A percentile compares a stretch with the other conserved stretches of the same genome.
Evolutionary conservation across 2,888 invertebrate species (phyloP).

Genomic region (Morinoia aosen): DNA sequence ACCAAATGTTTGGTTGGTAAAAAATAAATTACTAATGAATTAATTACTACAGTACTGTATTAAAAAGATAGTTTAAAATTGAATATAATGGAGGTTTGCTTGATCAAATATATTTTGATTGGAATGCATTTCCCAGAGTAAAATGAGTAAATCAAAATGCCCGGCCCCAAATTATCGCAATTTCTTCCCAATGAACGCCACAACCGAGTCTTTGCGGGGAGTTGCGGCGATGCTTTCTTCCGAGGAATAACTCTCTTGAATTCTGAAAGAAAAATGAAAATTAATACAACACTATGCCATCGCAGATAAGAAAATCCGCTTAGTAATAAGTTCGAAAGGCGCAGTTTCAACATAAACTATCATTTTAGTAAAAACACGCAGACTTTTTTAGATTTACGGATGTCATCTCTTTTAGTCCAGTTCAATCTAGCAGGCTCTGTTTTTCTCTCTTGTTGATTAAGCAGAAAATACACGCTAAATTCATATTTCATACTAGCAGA

Average conservation of each 20-base stretch:
- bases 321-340: not conserved
- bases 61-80: too few species aligned
- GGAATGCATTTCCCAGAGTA: not conserved
- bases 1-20: too few species aligned
- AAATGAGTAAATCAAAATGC: not conserved
- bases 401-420: too few species aligned
- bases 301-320: not conserved
- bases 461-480: too few species aligned
- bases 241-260: not conserved
- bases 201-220: not conserved
- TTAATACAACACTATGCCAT: not conserved
- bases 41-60: too few species aligned
- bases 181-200: not conserved
- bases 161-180: not conserved
- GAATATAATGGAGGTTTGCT: not conserved
- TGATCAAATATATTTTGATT: not conserved
- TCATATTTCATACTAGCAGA: too few species aligned
- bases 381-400: not conserved
- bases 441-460: not conserved
- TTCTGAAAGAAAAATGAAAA: not conserved
- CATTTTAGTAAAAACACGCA: too few species aligned
- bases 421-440: not conserved
- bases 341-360: too few species aligned
- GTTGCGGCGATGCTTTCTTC: not conserved
- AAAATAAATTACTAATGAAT: too few species aligned